Evolutionary conservation across 1,140 invertebrate genomes (phyloP), one percentile per base, ranked within the genome.

Genomic region (Mya arenaria): DNA sequence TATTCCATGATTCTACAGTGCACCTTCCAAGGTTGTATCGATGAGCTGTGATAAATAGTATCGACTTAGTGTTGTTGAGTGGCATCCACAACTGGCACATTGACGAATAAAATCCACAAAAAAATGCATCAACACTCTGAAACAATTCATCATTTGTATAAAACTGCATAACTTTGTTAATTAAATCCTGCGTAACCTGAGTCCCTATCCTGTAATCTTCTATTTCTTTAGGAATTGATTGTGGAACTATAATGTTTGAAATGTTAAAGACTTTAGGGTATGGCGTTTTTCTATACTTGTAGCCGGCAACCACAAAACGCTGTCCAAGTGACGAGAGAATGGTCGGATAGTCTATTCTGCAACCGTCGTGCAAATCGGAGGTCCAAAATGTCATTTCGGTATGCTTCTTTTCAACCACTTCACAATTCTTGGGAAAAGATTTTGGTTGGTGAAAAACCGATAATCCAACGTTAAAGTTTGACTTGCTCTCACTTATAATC

Each of bases 41-140:
- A 39, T 68, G 65, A 37, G 65, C 65, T 37, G 65, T 5, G 15
- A 68, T 25, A 23, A 68, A 37, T 37, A 68, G 17, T 25, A 68
- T 37, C 15, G 65, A 68, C 37, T 68, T 68, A 0, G 65, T 68
- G 19, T 68, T 44, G 44, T 68, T 68, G 6, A 68, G 41, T n/a
- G 65, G 65, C 65, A 68, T 68, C 65, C 65, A 68, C 0, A 68
- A 23, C 36, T 68, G 36, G 15, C 65, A 68, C 65, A 68, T 68
- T n/a, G 65, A 68, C 25, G 65, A 32, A 23, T 37, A 44, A 39
- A 68, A 68, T 34, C 34, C 32, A 41, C 65, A 68, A 68, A 23
- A 68, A 23, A 68, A 41, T 4, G 65, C 65, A 68, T 68, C 65
- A 0, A 25, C 25, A 23, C 25, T 68, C 41, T 41, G 17, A 23